Percentiles rank a stretch among this genome's conserved stretches.
These are phyloP conservation scores for Pomacea maculata DNA, from an alignment of 1,140 invertebrate genomes.

Conservation along the genomic window DNA sequence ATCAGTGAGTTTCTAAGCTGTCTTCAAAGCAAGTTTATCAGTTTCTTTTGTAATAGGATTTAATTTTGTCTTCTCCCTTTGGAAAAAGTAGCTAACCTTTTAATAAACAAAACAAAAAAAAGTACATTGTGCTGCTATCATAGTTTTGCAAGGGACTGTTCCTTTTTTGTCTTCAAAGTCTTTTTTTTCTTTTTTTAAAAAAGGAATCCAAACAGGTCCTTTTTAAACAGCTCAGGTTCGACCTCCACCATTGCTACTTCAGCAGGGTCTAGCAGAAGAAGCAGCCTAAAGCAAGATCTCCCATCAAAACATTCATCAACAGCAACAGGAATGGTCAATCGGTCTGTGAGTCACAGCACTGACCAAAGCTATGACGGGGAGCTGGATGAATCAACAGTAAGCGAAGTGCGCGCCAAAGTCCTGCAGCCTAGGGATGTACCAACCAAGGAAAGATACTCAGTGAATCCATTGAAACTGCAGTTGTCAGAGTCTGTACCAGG, in stretches of 20 bases:
- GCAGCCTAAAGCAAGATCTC: too few relatives aligned
- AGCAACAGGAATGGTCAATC: not conserved
- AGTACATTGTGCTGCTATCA: not conserved
- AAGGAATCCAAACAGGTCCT: constrained; percentile 11
- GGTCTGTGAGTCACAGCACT: not conserved
- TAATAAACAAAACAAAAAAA: not conserved
- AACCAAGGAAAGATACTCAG: not conserved
- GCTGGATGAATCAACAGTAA: constrained; percentile 15
- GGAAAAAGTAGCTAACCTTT: too few relatives aligned
- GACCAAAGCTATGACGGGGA: constrained; percentile 15
- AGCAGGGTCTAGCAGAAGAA: too few relatives aligned
- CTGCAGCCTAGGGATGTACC: not conserved
- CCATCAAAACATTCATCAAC: not conserved
- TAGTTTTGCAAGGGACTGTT: not conserved
- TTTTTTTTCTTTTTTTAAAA: constrained; percentile 1
- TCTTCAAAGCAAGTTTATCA: too few relatives aligned
- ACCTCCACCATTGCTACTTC: constrained; percentile 2
- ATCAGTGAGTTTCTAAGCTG: too few relatives aligned
- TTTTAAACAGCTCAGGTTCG: constrained; percentile 8
- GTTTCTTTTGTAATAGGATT: too few relatives aligned
- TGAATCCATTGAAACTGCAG: too few relatives aligned
- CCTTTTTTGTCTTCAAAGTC: not conserved
- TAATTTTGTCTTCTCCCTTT: too few relatives aligned
- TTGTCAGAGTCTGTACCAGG: too few relatives aligned
- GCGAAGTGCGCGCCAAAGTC: not conserved